A percentile compares a stretch with the other conserved stretches of the same genome.
Conservation (phyloP, 2,797 vertebrate species). For the Sebastes oblongus region DNA sequence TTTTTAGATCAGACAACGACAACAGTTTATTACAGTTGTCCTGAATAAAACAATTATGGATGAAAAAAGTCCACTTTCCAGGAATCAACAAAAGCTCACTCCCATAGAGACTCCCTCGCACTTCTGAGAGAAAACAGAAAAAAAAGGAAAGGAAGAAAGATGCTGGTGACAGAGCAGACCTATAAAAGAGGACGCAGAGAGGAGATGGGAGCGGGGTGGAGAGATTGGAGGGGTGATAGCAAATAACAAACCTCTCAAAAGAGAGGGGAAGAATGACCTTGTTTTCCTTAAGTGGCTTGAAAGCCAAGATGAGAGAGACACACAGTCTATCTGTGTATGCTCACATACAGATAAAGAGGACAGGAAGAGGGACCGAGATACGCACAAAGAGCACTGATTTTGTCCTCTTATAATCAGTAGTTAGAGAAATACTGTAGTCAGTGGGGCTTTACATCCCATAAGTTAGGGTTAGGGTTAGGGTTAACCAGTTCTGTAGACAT, state of each 20-base stretch:
- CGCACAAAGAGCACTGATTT: not conserved
- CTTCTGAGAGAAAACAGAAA: not conserved
- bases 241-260: slow-evolving; percentile 17
- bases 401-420: not conserved
- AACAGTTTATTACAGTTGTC: not conserved
- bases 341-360: slow-evolving; percentile 4
- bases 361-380: not conserved
- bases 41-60: not conserved
- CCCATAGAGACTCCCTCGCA: not conserved
- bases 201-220: not conserved
- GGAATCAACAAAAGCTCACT: not conserved
- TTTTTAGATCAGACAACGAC: not conserved
- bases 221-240: slow-evolving; percentile 13
- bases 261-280: not conserved
- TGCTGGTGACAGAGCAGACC: not conserved
- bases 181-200: not conserved
- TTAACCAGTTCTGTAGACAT: too few relatives aligned
- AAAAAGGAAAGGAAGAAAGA: not conserved
- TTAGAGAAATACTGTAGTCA: not conserved
- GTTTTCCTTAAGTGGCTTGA: slow-evolving; percentile 18
- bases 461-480: too few relatives aligned
- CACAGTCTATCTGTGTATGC: not conserved
- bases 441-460: too few relatives aligned
- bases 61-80: not conserved
- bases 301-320: slow-evolving; percentile 21